Base-by-base conservation (phyloP, 2,113 vertebrate genomes). In the Oncorhynchus masou region DNA sequence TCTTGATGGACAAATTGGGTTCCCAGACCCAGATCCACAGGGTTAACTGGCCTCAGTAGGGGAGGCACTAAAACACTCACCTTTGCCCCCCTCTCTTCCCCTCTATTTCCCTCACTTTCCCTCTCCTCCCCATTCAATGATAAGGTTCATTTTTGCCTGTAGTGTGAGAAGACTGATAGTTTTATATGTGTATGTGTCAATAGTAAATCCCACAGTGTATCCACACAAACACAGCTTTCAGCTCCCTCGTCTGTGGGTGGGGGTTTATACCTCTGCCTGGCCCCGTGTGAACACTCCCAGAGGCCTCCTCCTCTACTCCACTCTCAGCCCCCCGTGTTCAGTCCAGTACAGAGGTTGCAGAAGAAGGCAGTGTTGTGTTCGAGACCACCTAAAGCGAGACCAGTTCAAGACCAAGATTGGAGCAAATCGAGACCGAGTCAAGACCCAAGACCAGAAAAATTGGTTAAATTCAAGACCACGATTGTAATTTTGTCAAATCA, bases 1-100 rank as follows among this genome's bases (percentile, higher is more conserved):
- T 48, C 59, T 65, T 45, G 59, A 74, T 74, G 60, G 60, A 74
- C 72, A 64, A 74, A 74, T 48, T 74, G 72, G 71, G 31, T 64
- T 74, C 31, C 20, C 16, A 74, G 71, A 27, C 31, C 59, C 57
- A 74, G 34, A 64, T 31, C 45, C 11, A 8, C 6, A 29, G 72
- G 72, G 72, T 65, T 71, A 59, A 57, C 69, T 62, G 71, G 54
- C 54, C 57, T 62, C 71, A 45, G 71, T 16, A 59, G 71, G 29
- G 29, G 7, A 57, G 29, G 25, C 22, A 8, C 29, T 60, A 73
- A 59, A 60, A 34, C 54, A 34, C 71, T 71, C 48, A 15, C 27
- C 70, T 71, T 5, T 71, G 48, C 22, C 25, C 12, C 22, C 24
- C 69, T 71, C 22, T 54, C 48, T 13, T 27, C 8, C 15, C 68